Conservation (phyloP, 1,140 invertebrate genomes). For the Papilio aristodemus region DNA sequence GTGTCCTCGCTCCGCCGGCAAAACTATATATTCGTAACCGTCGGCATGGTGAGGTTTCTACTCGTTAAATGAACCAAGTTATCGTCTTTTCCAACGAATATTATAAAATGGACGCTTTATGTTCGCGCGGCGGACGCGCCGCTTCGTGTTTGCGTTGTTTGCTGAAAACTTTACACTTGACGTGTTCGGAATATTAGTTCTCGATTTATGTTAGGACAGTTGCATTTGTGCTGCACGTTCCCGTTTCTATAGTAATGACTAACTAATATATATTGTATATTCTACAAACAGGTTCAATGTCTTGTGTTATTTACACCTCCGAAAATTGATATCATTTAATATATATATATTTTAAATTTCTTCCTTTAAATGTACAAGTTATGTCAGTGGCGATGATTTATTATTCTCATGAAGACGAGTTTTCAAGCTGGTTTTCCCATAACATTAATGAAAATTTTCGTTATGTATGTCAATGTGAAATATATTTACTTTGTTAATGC, state of each 20-base stretch:
- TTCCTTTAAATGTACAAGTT: neutral
- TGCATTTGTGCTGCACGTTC: constrained; percentile 24
- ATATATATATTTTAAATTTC: neutral
- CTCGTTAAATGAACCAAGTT: constrained; percentile 52
- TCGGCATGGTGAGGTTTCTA: constrained; percentile 52
- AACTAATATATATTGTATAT: neutral
- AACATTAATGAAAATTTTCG: no score
- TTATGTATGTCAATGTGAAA: no score
- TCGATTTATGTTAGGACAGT: constrained; percentile 33
- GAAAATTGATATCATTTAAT: neutral
- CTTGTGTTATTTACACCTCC: neutral
- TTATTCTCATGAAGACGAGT: no score
- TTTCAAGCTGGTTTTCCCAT: no score
- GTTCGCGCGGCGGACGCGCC: constrained; percentile 42
- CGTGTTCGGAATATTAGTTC: constrained; percentile 33
- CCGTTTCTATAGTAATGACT: constrained; percentile 4
- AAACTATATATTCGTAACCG: constrained; percentile 34
- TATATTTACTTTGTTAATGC: no score
- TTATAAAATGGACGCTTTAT: constrained; percentile 53
- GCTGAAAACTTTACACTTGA: constrained; percentile 42
- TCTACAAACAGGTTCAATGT: neutral
- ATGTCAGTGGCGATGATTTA: neutral
- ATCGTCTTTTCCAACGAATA: constrained; percentile 45
- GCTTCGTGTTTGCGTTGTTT: constrained; percentile 43
- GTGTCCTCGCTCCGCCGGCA: constrained; percentile 6